Conservation (phyloP, 2,797 vertebrate species). For the Sphaeramia orbicularis region DNA sequence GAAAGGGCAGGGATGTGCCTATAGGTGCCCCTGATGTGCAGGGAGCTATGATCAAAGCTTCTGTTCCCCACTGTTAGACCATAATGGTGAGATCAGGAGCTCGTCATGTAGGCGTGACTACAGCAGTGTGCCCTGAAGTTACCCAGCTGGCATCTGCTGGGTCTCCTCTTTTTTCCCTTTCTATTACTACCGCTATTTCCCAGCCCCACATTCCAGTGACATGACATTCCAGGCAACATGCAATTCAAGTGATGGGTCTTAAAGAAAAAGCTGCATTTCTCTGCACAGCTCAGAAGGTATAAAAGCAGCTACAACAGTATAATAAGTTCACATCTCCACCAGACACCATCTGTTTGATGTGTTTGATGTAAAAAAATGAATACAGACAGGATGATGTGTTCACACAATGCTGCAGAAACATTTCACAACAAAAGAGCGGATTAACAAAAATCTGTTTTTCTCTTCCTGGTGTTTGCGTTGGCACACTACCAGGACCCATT, state of each 20-base stretch:
- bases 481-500: constrained; percentile 5
- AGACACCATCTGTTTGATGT: constrained; percentile 19
- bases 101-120: constrained; percentile 51
- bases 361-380: not conserved
- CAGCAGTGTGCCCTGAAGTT: constrained; percentile 56
- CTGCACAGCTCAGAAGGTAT: constrained; percentile 10
- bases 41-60: not conserved
- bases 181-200: constrained; percentile 25
- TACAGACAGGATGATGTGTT: not conserved
- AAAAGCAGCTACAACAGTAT: not conserved
- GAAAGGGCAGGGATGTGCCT: not conserved
- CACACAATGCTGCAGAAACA: constrained; percentile 14
- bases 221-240: constrained; percentile 46
- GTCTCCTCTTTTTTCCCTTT: constrained; percentile 25
- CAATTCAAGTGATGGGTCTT: constrained; percentile 26
- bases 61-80: not conserved
- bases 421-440: constrained; percentile 21
- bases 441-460: constrained; percentile 19
- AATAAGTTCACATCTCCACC: constrained; percentile 10
- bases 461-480: constrained; percentile 10
- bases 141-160: constrained; percentile 69
- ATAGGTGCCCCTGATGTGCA: constrained; percentile 14
- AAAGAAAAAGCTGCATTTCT: constrained; percentile 14
- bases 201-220: constrained; percentile 30
- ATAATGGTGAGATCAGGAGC: constrained; percentile 28